A percentile compares a stretch with the other conserved stretches of the same genome.
These are phyloP conservation scores for Rhea americana DNA, from an alignment of 2,113 vertebrate species.

Conservation along the genomic window DNA sequence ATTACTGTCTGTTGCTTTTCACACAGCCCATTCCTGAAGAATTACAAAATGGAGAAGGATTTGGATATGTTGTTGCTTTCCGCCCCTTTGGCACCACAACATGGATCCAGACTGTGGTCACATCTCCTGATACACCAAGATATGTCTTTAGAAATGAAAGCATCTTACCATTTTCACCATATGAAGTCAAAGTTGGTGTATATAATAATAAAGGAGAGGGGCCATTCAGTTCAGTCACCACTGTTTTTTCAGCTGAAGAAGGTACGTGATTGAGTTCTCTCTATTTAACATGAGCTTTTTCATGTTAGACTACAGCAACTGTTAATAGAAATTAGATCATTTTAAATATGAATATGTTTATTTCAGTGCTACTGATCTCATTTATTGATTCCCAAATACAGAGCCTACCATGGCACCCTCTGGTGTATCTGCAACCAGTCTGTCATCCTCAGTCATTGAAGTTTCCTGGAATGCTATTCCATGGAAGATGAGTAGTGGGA, in stretches of 20 bases:
- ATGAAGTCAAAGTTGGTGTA: constrained; percentile 92
- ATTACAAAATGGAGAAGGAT: constrained; percentile 92
- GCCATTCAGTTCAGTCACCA: constrained; percentile 88
- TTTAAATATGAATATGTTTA: background rate
- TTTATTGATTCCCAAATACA: constrained; percentile 48
- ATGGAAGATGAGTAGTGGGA: constrained; percentile 81
- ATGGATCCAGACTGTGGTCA: constrained; percentile 92
- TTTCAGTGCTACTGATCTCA: background rate
- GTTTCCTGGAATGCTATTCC: constrained; percentile 86
- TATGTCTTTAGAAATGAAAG: constrained; percentile 92
- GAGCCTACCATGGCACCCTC: constrained; percentile 86
- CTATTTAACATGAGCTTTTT: background rate
- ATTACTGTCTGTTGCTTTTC: background rate
- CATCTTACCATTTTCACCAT: constrained; percentile 88
- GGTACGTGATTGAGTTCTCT: constrained; percentile 71
- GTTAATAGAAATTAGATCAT: background rate
- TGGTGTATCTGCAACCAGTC: constrained; percentile 80
- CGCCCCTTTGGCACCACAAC: constrained; percentile 83
- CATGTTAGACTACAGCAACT: background rate
- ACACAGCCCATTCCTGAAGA: constrained; percentile 91
- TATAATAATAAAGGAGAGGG: constrained; percentile 94
- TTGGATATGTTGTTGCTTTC: constrained; percentile 94
- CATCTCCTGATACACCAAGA: constrained; percentile 80
- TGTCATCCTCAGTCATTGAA: constrained; percentile 89
- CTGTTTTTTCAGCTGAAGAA: constrained; percentile 92